Percentiles rank a stretch among this genome's conserved stretches.
Evolutionary conservation across 30 jellyfish, hydroid and myxozoan genomes (phyloP).

Genomic region (Turritopsis rubra): DNA sequence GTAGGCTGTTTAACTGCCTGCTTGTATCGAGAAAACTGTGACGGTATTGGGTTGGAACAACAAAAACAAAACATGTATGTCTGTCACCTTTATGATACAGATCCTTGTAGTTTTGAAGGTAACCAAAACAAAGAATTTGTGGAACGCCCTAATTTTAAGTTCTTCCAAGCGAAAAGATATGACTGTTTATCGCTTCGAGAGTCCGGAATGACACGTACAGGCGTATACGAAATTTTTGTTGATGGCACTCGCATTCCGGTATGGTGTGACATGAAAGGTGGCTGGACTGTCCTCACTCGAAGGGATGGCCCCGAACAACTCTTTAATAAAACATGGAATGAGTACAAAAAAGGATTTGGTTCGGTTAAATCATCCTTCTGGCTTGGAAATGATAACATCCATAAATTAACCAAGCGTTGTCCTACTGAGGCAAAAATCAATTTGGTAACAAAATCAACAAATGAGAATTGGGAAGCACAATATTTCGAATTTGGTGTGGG

Average conservation of each 20-base stretch:
- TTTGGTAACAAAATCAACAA: too few relatives aligned
- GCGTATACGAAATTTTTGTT: not conserved
- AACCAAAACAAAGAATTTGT: not conserved
- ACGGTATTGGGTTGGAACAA: not conserved
- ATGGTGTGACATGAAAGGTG: not conserved
- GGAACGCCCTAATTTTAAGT: not conserved
- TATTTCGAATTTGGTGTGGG: not conserved
- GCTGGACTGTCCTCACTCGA: not conserved
- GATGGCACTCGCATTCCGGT: not conserved
- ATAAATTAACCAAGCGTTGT: not conserved
- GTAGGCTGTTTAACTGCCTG: not conserved
- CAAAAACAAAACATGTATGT: not conserved
- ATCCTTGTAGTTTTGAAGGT: not conserved
- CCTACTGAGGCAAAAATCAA: not conserved
- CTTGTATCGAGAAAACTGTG: not conserved
- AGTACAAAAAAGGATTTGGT: not conserved
- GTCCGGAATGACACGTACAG: not conserved
- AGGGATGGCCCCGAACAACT: not conserved
- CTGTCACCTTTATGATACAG: not conserved
- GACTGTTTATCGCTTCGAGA: not conserved
- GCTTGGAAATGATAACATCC: not conserved
- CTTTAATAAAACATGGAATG: not conserved
- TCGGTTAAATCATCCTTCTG: not conserved
- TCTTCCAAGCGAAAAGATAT: not conserved
- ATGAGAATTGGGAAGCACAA: not conserved